phyloP scores from a whole-genome alignment of 1,140 invertebrate species.

The Brachionus rotundiformis region DNA sequence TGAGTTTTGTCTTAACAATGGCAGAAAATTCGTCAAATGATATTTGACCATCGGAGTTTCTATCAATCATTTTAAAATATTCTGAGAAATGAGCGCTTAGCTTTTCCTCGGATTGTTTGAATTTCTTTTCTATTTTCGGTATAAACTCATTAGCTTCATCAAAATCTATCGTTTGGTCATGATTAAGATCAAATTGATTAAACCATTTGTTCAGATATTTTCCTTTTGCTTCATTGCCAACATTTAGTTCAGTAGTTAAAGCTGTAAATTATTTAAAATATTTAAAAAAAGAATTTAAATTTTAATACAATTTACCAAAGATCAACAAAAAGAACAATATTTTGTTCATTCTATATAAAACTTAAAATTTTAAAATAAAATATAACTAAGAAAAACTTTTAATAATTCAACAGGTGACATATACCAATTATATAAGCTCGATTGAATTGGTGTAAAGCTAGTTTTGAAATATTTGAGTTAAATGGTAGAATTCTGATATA shows the following conservation, averaged over 20 bases:
- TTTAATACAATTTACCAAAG: neutral
- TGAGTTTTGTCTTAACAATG: neutral
- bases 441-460: neutral
- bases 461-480: no score
- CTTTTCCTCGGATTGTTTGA: neutral
- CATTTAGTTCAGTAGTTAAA: neutral
- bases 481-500: no score
- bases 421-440: neutral
- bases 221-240: neutral
- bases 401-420: neutral
- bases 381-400: no score
- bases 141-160: conserved; percentile 8
- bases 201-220: conserved; percentile 29
- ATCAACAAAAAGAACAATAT: neutral
- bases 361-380: no score
- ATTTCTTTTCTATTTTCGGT: conserved; percentile 17
- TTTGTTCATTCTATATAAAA: neutral
- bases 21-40: neutral
- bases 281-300: neutral
- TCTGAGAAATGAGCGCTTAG: neutral
- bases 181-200: neutral
- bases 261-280: neutral
- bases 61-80: conserved; percentile 23
- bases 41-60: neutral
- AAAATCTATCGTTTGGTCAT: neutral